Conservation (phyloP, 2,113 vertebrate genomes). For the Cavia porcellus region DNA sequence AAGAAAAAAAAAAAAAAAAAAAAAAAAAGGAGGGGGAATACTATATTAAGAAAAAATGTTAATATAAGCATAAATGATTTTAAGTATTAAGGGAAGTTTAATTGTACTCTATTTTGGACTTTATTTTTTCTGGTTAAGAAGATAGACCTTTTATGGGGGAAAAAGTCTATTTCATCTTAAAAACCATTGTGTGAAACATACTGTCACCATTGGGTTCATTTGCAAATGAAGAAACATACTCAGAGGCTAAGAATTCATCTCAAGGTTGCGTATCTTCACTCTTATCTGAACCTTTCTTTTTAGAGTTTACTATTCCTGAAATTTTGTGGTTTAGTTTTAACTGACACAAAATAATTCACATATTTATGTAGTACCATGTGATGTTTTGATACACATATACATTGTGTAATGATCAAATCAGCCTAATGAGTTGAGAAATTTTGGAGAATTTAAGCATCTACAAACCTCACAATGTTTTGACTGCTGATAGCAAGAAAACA, state of each 20-base stretch:
- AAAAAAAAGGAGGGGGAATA: not conserved
- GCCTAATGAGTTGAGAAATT: not conserved
- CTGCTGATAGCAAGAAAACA: not conserved
- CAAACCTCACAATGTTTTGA: conserved; percentile 5
- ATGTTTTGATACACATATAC: not conserved
- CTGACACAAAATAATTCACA: not conserved
- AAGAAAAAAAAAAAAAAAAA: too few species aligned
- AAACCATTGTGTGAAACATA: not conserved
- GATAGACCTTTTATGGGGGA: not conserved
- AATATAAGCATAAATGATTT: conserved; percentile 22
- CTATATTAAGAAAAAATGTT: not conserved
- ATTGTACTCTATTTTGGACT: not conserved
- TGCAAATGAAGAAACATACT: not conserved
- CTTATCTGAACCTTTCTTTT: not conserved
- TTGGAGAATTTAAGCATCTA: not conserved
- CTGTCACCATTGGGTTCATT: not conserved
- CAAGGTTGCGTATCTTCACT: not conserved
- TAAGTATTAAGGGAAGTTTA: not conserved
- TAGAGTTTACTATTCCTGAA: not conserved
- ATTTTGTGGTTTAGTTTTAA: not conserved
- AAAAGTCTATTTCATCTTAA: conserved; percentile 33
- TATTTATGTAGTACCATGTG: not conserved
- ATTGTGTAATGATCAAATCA: not conserved
- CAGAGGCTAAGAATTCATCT: not conserved
- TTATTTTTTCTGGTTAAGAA: not conserved